phyloP scores from a whole-genome alignment of 2,888 invertebrate species.

The Ceratothoa steindachneri region DNA sequence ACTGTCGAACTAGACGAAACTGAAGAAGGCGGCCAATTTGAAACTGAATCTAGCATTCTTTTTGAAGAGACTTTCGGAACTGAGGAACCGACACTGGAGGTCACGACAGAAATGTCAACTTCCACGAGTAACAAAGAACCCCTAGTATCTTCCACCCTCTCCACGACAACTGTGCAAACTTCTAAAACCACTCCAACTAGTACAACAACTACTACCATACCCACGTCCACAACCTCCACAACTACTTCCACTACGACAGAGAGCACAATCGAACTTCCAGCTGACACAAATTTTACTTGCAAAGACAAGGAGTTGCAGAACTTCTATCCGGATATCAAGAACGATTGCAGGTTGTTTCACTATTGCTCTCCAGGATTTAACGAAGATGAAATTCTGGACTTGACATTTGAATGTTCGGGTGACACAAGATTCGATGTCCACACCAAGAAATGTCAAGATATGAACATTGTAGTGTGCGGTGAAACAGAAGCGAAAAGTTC shows the following conservation, averaged over 20 bases:
- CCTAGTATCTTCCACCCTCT: slow-evolving; percentile 29
- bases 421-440: slow-evolving; percentile 59
- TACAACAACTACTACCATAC: slow-evolving; percentile 29
- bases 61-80: too few relatives aligned
- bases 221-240: slow-evolving; percentile 49
- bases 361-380: slow-evolving; percentile 62
- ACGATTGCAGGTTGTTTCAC: slow-evolving; percentile 62
- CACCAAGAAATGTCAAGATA: slow-evolving; percentile 57
- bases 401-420: slow-evolving; percentile 61
- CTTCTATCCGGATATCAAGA: slow-evolving; percentile 59
- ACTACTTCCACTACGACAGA: slow-evolving; percentile 50
- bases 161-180: slow-evolving; percentile 50
- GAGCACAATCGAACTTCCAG: not conserved
- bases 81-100: too few relatives aligned
- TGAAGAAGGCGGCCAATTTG: too few relatives aligned
- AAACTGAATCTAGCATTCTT: too few relatives aligned
- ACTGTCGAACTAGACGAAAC: too few relatives aligned
- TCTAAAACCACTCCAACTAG: not conserved
- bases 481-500: not conserved
- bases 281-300: slow-evolving; percentile 57
- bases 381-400: slow-evolving; percentile 59
- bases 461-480: slow-evolving; percentile 49
- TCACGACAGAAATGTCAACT: too few relatives aligned
- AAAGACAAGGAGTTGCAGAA: slow-evolving; percentile 58
- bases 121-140: too few relatives aligned